Base-by-base conservation (phyloP, 1,140 invertebrate species). In the Temnothorax curvispinosus region DNA sequence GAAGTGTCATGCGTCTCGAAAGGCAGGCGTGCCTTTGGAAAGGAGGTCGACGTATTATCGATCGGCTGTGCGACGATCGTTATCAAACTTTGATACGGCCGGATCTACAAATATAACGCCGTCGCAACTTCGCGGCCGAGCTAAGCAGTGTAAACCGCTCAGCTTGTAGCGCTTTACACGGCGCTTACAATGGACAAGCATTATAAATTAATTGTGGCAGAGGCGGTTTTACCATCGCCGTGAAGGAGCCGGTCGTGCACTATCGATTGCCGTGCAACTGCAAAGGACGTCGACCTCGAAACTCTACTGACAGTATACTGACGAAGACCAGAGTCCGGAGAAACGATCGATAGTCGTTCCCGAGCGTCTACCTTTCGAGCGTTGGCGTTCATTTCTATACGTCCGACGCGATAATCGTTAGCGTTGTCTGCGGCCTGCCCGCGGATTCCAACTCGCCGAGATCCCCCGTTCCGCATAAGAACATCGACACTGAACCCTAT, bases 201-300 rank as follows among this genome's bases (percentile, higher is more conserved):
- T 47, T 44, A n/a, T 72, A 32, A 54, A 85, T 64, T 89, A 85
- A 85, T 85, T 78, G 27, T 27, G 87, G 21, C 50, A 65, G 64
- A 76, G 71, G 47, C 44, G 54, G 71, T 62, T 81, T 74, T 38
- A 60, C 54, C 41, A 44, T 1, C 52, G n/a, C 21, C 7, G 50
- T 65, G 82, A 81, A 71, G 71, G 71, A 69, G 76, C 58, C 60
- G 87, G n/a, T 54, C 69, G 82, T 60, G 47, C 44, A 38, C 52
- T 85, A 88, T 90, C 90, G 86, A 89, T 89, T 84, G 54, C 69
- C 47, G 76, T 88, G 65, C 64, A 90, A 87, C 76, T 87, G 75
- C 80, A 86, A 90, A 88, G 91, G 89, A 89, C 92, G 92, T 92
- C 91, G 92, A 93, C 92, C 93, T 92, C 92, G 76, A 93, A 92